Conservation (phyloP, 2,113 vertebrate genomes). For the Reinhardtius hippoglossoides region DNA sequence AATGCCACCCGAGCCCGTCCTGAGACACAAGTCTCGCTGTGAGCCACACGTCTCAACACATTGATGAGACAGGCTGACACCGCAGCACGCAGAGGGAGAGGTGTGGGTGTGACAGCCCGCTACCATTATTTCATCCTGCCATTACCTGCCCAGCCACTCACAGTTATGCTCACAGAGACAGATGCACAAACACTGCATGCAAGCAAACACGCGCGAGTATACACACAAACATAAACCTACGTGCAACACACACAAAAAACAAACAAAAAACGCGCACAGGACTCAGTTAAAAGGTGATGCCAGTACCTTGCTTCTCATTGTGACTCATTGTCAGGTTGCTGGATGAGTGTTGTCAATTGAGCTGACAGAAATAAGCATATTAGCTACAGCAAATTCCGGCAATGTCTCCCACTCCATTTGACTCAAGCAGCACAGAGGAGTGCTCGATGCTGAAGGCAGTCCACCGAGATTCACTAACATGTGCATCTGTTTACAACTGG, state of each 20-base stretch:
- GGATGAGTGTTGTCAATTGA: conserved; percentile 73
- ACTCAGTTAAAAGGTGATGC: conserved; percentile 59
- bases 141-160: conserved; percentile 78
- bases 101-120: conserved; percentile 78
- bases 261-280: conserved; percentile 24
- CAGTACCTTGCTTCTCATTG: conserved; percentile 58
- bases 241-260: conserved; percentile 11
- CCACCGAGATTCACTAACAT: conserved; percentile 42
- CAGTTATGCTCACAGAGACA: conserved; percentile 68
- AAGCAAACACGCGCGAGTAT: conserved; percentile 32
- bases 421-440: conserved; percentile 54
- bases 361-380: conserved; percentile 76
- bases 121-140: conserved; percentile 78
- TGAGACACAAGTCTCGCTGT: conserved; percentile 68
- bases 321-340: conserved; percentile 68
- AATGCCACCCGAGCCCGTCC: conserved; percentile 63
- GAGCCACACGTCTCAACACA: conserved; percentile 74
- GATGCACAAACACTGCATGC: conserved; percentile 58
- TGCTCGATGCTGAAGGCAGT: conserved; percentile 51
- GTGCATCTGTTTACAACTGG: conserved; percentile 59
- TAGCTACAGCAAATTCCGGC: conserved; percentile 69
- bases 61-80: conserved; percentile 81
- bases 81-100: conserved; percentile 60
- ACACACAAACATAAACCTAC: conserved; percentile 35
- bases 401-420: conserved; percentile 70